phyloP scores from a whole-genome alignment of 2,888 invertebrate genomes.

The Limnephilus marmoratus region DNA sequence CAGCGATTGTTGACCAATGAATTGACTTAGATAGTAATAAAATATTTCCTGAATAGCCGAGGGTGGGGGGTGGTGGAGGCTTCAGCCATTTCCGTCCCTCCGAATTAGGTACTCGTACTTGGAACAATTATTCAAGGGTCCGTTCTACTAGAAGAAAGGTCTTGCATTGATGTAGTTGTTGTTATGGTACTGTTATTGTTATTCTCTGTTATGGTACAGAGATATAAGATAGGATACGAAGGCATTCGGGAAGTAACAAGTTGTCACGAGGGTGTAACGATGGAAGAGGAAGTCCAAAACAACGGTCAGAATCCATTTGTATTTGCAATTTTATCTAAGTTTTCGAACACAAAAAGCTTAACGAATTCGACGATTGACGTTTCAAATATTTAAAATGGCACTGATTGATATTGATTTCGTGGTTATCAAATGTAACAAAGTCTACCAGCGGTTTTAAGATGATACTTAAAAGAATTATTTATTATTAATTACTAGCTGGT shows the following conservation, averaged over 20 bases:
- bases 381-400: no score
- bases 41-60: background rate
- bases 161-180: background rate
- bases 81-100: constrained; percentile 3
- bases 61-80: background rate
- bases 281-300: background rate
- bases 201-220: background rate
- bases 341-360: background rate
- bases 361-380: no score
- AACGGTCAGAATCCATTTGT: background rate
- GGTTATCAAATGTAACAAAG: no score
- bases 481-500: no score
- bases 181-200: no score
- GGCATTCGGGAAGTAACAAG: background rate
- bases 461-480: no score
- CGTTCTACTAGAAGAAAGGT: constrained; percentile 3
- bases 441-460: no score
- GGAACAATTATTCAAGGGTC: background rate
- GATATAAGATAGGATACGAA: background rate
- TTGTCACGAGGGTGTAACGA: background rate
- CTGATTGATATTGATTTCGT: no score
- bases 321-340: background rate
- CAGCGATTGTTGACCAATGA: background rate
- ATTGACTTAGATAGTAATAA: background rate
- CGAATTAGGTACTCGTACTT: background rate